phyloP scores from a whole-genome alignment of 2,797 vertebrate species.

The Pangasius djambal region DNA sequence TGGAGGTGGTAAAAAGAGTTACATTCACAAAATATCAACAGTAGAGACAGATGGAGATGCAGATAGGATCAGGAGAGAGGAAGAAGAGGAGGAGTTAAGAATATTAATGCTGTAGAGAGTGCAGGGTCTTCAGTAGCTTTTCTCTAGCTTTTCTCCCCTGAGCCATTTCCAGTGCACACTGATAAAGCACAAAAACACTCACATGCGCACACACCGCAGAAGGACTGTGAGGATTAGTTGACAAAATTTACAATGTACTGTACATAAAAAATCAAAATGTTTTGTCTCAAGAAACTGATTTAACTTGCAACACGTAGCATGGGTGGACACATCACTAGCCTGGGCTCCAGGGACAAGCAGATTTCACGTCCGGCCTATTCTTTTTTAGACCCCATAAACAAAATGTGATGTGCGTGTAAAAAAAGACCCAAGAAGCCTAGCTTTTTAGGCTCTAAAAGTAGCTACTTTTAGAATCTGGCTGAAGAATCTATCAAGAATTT shows the following conservation, averaged over 20 bases:
- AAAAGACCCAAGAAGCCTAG: neutral
- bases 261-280: neutral
- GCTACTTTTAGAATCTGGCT: neutral
- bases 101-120: constrained; percentile 76
- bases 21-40: constrained; percentile 33
- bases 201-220: neutral
- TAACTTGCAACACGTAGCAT: neutral
- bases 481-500: neutral
- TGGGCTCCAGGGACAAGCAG: neutral
- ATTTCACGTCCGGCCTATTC: neutral
- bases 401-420: neutral
- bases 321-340: neutral
- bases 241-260: neutral
- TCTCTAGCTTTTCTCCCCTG: constrained; percentile 35
- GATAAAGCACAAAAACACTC: constrained; percentile 16
- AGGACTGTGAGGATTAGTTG: neutral
- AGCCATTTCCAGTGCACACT: constrained; percentile 27
- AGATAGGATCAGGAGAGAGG: constrained; percentile 1
- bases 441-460: too few relatives aligned
- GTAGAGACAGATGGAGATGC: constrained; percentile 48
- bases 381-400: neutral
- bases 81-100: constrained; percentile 64
- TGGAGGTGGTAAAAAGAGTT: constrained; percentile 56
- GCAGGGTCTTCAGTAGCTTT: constrained; percentile 63
- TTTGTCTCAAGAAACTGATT: neutral